Base-by-base conservation (phyloP, 92 coral and sea anemone genomes). In the Zoanthus sansibaricus region DNA sequence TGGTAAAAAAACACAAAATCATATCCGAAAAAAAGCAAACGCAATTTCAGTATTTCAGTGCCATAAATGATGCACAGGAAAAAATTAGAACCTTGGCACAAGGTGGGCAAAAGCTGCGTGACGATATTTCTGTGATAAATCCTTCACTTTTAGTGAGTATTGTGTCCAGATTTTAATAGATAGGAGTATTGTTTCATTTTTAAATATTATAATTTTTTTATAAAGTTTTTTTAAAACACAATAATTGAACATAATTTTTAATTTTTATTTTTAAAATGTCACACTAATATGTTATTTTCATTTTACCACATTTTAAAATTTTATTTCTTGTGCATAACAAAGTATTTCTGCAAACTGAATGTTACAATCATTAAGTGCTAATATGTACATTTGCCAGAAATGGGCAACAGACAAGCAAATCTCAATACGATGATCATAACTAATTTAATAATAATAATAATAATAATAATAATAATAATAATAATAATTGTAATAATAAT, bases 31-130 rank as follows among this genome's bases (percentile, higher is more conserved):
- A 18, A 18, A 48, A 16, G 44, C 42, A 75, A 75, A 49, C 5
- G 45, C 54, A 51, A 51, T 75, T 46, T n/a, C n/a, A n/a, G n/a
- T 75, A 46, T 75, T 18, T 56, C 6, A 51, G 58, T 75, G 79
- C 64, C 32, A 52, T 49, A 56, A 75, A n/a, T 25, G 61, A 49
- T 48, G 58, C 79, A 6, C 21, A 75, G 31, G 66, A 75, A 75
- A 6, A 68, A 69, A 69, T 21, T 69, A 32, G 45, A 32, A 69
- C 11, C 44, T 32, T 25, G 45, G 45, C 75, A 71, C 45, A 17
- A 32, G 73, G 42, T 25, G 73, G 73, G 45, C 44, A 69, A 32
- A 10, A 69, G 44, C 73, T 69, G 44, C 37, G 21, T 25, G 44
- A 69, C 37, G 16, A 69, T 8, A 69, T 69, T 69, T 25, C 45